Conservation (phyloP, 1,140 invertebrate species). For the Thrips palmi region DNA sequence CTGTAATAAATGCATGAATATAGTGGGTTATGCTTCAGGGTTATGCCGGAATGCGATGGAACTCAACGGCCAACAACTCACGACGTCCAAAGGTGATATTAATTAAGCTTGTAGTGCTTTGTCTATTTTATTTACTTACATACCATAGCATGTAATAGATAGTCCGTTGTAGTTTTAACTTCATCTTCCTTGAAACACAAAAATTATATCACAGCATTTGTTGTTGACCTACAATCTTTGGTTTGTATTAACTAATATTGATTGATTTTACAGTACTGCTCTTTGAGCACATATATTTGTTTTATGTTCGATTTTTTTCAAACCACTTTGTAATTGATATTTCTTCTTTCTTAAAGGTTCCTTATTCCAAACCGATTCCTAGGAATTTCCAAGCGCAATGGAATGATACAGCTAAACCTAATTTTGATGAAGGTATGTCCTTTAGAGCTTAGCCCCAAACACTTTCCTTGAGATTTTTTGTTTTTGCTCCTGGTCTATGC, state of each 20-base stretch:
- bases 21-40: no score
- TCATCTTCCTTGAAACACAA: no score
- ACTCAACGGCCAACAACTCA: no score
- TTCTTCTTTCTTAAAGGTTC: slow-evolving; percentile 27
- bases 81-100: no score
- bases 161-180: not conserved
- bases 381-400: slow-evolving; percentile 90
- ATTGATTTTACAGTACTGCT: not conserved
- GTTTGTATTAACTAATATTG: slow-evolving; percentile 3
- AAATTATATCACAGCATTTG: no score
- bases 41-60: no score
- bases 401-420: slow-evolving; percentile 50
- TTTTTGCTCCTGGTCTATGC: no score
- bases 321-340: not conserved
- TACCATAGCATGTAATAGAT: no score
- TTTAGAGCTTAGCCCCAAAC: not conserved
- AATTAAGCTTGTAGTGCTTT: no score
- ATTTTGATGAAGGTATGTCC: slow-evolving; percentile 15
- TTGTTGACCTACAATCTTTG: not conserved
- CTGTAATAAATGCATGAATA: no score
- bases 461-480: slow-evolving; percentile 3
- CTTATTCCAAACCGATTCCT: slow-evolving; percentile 89
- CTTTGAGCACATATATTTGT: not conserved
- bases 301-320: not conserved
- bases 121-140: no score